Base-by-base conservation (phyloP, 2,888 invertebrate genomes). In the Lissonota sp. region DNA sequence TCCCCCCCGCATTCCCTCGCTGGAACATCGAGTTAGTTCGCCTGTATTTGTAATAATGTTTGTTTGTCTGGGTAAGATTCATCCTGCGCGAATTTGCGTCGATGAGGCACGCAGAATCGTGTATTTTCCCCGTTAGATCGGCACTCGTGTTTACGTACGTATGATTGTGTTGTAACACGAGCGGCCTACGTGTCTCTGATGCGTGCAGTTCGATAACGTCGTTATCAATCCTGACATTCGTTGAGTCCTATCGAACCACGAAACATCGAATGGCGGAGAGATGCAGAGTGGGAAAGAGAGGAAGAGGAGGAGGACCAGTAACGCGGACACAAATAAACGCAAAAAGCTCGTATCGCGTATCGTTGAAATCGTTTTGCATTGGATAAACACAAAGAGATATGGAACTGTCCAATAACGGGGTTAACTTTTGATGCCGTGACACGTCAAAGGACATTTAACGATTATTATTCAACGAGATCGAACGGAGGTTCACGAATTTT, bases 141-240 rank as follows among this genome's bases (percentile, higher is more conserved):
- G 39, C 4, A 2, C 6, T 46, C 44, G 49, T 46, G 64, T 74
- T 55, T 57, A 64, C 14, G 14, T 57, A 10, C 51, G 12, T 44
- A 49, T 74, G 8, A 12, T 49, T 49, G 12, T 10, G 49, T 46
- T 46, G 39, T 60, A 39, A 55, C 10, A 55, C 53, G 42, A 26
- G 1, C 44, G 44, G 6, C 14, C 53, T 66, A 42, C 44, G 66
- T 58, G 76, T 37, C 69, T 66, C 66, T 62, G 71, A 55, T 72
- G 67, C 72, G 62, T 69, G 71, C 49, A 57, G 63, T 76, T 67
- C 49, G 80, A 80, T 80, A 76, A 76, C 76, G 76, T 80, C 67
- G 80, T 80, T 80, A 80, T 80, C 76, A 80, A 80, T 80, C 76
- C 72, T 62, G 71, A 76, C 71, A 72, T 72, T 76, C 75, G 75